A percentile compares a stretch with the other conserved stretches of the same genome.
These are phyloP conservation scores for Thalassarche chlororhynchos DNA, from an alignment of 2,113 vertebrate genomes.

Conservation along the genomic window DNA sequence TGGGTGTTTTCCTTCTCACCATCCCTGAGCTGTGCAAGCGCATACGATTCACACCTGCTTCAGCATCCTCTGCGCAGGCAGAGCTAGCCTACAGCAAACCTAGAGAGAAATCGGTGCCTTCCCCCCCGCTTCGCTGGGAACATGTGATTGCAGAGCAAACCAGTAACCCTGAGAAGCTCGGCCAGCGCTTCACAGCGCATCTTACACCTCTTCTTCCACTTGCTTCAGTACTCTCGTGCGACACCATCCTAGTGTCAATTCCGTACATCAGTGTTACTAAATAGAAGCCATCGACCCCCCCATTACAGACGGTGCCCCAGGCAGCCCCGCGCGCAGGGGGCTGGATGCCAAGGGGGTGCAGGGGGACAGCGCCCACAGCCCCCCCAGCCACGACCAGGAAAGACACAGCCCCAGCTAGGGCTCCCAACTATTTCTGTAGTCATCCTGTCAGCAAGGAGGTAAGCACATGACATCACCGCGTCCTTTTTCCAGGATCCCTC, in stretches of 20 bases:
- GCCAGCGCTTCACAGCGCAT: neutral
- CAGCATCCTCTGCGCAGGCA: neutral
- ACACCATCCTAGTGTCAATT: neutral
- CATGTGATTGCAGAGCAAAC: fast-evolving
- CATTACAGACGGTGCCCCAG: no score
- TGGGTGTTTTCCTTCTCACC: neutral
- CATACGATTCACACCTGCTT: neutral
- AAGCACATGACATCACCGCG: fast-evolving
- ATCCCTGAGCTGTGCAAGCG: neutral
- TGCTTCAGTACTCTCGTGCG: neutral
- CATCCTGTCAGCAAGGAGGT: neutral
- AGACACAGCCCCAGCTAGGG: neutral
- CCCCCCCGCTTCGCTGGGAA: fast-evolving
- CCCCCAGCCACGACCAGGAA: neutral
- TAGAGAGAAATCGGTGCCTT: neutral
- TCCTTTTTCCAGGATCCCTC: neutral
- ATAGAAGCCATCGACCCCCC: neutral
- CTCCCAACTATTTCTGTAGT: neutral
- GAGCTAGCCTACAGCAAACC: neutral
- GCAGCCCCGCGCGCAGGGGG: neutral
- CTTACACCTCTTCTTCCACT: neutral
- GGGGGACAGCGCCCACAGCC: neutral
- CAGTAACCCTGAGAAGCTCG: neutral
- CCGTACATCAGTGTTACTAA: neutral
- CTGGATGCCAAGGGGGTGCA: neutral